Evolutionary conservation across 2,113 vertebrate species (phyloP), one percentile per base, ranked within the genome.

Genomic region (Galemys pyrenaicus): DNA sequence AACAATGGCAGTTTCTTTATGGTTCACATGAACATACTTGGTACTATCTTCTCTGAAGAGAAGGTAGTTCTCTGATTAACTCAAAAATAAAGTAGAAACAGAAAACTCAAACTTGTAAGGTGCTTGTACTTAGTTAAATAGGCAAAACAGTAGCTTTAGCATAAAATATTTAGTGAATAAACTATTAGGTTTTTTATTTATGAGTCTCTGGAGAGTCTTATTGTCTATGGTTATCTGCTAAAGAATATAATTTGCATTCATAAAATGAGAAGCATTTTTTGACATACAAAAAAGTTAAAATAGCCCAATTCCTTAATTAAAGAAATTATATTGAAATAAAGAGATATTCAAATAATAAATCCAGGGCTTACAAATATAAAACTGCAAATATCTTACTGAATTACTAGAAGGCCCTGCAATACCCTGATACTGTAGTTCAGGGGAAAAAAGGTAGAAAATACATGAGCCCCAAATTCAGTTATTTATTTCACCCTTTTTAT

Each of bases 291-390:
- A 93, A 88, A 71, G 77, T 56, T 85, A 80, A 87, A 79, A 89
- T 6, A 93, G 19, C 4, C 44, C 30, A 93, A 90, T 84, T 93
- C n/a, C 28, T 93, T n/a, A 77, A n/a, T 93, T n/a, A 77, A 96
- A n/a, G 81, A 17, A 80, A 74, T 68, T 54, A 75, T 13, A 56
- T 9, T 56, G 3, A 82, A 85, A 80, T 74, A 56, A 54, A 54
- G 54, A 56, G 54, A 56, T 20, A 56, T 56, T 56, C 19, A 56
- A 56, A 56, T 56, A 56, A 20, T 56, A 22, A 51, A 88, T 20
- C 87, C 70, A 68, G 91, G 71, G 46, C 15, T 32, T 89, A 15
- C 2, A 91, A 75, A 35, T 88, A 39, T 87, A 19, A 62, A 88
- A 78, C 11, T 74, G 41, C 30, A 60, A 70, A 24, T 49, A 87